Evolutionary conservation across 2,113 vertebrate species (phyloP), one percentile per base, ranked within the genome.

Genomic region (Vulpes vulpes): DNA sequence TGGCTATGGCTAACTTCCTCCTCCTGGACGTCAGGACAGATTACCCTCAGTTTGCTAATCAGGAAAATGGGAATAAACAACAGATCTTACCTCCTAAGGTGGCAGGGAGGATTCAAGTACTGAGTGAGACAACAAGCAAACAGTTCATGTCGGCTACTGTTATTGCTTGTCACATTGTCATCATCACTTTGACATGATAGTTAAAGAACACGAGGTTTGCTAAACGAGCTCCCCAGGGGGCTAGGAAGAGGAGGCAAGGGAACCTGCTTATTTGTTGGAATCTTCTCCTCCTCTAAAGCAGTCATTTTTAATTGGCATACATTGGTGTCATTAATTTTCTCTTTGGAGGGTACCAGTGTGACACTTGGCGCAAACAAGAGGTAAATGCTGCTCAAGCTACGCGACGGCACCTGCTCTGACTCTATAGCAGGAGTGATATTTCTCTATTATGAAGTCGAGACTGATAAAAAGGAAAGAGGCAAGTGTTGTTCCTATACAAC

Each of bases 401-500:
- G 59, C 4, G 57, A 38, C 0, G 43, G 84, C 76, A 67, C 51
- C 92, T 92, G 65, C 59, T 97, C 81, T 62, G 51, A 67, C 38
- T 62, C 81, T 76, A 90, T 71, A 90, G 71, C 80, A 95, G 83
- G 62, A 90, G 71, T 79, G 71, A 94, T 38, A 43, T 43, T 96
- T 96, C 82, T 74, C 43, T 91, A 85, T 96, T 3, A 95, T 7
- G 30, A 84, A 91, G 38, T 32, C 51, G 84, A 97, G 83, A 96
- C 79, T 74, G 73, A 90, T 67, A 91, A 89, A 95, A 8, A 76
- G 86, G 91, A 85, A 89, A 60, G 57, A 94, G 67, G 49, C 76
- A 69, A 88, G 59, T 35, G 30, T 20, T 65, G 5, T 32, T 65
- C 67, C 67, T 91, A 0, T 17, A 9, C 25, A 81, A 57, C 51